Conservation (phyloP, 2,888 invertebrate species). For the Polymixis flavicincta region DNA sequence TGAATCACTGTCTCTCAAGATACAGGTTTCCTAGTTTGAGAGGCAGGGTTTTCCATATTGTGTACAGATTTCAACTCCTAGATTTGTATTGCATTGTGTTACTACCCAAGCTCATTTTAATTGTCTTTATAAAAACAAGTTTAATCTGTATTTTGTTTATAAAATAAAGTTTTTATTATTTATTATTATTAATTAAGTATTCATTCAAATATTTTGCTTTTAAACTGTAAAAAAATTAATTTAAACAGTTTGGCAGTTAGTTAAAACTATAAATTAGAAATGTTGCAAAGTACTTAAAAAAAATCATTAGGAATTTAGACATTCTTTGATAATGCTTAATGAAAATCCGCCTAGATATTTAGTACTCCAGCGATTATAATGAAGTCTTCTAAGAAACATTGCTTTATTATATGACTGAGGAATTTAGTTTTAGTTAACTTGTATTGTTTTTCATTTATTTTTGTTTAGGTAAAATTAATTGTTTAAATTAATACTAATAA, state of each 20-base stretch:
- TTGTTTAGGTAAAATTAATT: neutral
- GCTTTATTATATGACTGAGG: no score
- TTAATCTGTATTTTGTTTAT: no score
- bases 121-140: no score
- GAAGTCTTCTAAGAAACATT: conserved; percentile 1
- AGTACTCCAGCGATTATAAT: neutral
- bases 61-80: no score
- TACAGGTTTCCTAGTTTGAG: no score
- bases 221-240: conserved; percentile 26
- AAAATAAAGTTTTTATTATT: no score
- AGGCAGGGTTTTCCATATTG: no score
- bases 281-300: conserved; percentile 22
- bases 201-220: conserved; percentile 11
- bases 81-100: no score
- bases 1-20: no score
- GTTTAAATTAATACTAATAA: neutral
- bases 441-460: neutral
- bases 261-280: conserved; percentile 47
- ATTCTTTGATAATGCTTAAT: conserved; percentile 16
- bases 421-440: neutral
- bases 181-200: no score
- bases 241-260: conserved; percentile 25
- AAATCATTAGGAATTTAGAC: conserved; percentile 23
- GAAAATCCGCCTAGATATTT: conserved; percentile 7
- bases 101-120: no score